Base-by-base conservation (phyloP, 2,113 vertebrate genomes). In the Perca schrenkii region DNA sequence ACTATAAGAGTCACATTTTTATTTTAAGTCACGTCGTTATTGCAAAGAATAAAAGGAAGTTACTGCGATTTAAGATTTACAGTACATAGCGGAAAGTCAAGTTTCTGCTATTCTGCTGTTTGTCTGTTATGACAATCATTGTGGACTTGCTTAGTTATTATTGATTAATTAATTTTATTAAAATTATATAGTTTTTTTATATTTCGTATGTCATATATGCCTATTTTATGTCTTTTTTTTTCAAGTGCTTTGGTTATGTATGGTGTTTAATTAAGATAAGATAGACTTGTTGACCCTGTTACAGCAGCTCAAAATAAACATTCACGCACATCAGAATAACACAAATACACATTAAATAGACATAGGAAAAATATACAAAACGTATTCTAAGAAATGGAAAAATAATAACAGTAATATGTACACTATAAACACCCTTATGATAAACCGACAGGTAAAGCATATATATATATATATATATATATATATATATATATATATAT, bases 1-100 rank as follows among this genome's bases (percentile, higher is more conserved):
- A 21, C 14, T 73, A 76, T 22, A 67, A 67, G 28, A 40, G 36
- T 75, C 70, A 47, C 40, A 40, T 16, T 52, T 40, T 54, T 63
- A 70, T 40, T 47, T 57, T 31, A 54, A 31, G 17, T 60, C 15
- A 60, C 13, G 1, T 17, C 12, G 34, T 72, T 10, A 4, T 14
- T 69, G 8, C 22, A 66, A 66, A 40, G 8, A 16, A 6, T 12
- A 31, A 8, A 8, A n/a, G 19, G 2, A 3, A 36, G 47, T 36
- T 4, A 70, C 36, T 13, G 25, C n/a, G 3, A 34, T 19, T 54
- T 36, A 10, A 21, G 12, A 31, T 47, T n/a, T 19, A 49, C 28
- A 28, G 28, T 28, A 28, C 11, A 22, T 25, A 22, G 12, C 8
- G 13, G 15, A 16, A 58, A 60, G 8, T 25, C 47, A 43, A 10